Conservation (phyloP, 2,888 invertebrate species). For the Apotomis betuletana region DNA sequence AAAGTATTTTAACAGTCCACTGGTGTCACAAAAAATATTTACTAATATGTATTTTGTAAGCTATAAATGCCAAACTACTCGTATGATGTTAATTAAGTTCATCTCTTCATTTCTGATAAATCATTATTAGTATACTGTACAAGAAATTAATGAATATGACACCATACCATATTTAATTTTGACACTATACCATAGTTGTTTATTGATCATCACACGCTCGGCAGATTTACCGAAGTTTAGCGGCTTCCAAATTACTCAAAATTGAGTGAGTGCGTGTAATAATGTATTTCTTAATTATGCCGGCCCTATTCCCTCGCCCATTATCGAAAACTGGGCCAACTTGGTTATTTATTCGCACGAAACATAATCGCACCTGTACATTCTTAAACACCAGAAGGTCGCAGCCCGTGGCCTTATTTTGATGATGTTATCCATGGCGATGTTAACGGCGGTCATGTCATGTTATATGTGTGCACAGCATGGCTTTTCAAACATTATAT, state of each 20-base stretch:
- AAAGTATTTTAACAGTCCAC: too few species aligned
- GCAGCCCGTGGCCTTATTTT: conserved; percentile 26
- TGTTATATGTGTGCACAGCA: conserved; percentile 1
- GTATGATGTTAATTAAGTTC: too few species aligned
- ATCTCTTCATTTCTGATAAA: too few species aligned
- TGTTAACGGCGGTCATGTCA: conserved; percentile 4
- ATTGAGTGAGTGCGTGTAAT: background rate
- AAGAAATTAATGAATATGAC: too few species aligned
- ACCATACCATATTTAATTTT: too few species aligned
- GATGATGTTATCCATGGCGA: conserved; percentile 22
- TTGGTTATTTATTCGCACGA: conserved; percentile 29
- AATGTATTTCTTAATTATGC: background rate
- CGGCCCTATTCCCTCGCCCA: conserved; percentile 13
- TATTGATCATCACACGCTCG: too few species aligned
- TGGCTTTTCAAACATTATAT: background rate
- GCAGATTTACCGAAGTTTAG: too few species aligned
- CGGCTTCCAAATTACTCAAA: background rate
- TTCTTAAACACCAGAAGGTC: conserved; percentile 27
- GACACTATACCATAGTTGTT: too few species aligned
- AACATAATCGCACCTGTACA: conserved; percentile 34
- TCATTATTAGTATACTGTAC: too few species aligned
- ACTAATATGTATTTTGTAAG: too few species aligned
- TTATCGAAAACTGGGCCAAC: conserved; percentile 27
- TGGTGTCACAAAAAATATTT: too few species aligned
- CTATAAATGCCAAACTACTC: too few species aligned